Conservation (phyloP, 2,888 invertebrate genomes). For the Bellardia pandia region DNA sequence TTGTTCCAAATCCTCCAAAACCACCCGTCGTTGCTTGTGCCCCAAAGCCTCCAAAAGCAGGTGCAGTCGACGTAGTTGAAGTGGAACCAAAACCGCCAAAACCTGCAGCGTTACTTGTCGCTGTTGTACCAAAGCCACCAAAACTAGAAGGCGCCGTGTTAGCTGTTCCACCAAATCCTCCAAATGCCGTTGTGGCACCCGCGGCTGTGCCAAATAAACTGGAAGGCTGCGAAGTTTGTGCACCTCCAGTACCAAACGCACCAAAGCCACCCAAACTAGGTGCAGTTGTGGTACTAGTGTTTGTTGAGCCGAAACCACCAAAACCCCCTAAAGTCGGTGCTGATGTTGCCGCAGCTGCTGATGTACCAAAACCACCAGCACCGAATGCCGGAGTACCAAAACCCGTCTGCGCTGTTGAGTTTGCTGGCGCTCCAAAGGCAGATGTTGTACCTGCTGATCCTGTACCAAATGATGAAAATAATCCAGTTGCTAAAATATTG, state of each 20-base stretch:
- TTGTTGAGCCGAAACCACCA: slow-evolving; percentile 75
- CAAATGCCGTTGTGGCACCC: slow-evolving; percentile 73
- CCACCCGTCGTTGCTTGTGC: slow-evolving; percentile 82
- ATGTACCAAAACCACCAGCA: slow-evolving; percentile 77
- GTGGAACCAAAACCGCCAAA: slow-evolving; percentile 84
- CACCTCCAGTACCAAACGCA: slow-evolving; percentile 71
- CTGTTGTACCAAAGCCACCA: slow-evolving; percentile 83
- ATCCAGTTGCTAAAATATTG: slow-evolving; percentile 77
- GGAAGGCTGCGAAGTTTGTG: slow-evolving; percentile 74
- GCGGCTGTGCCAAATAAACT: slow-evolving; percentile 81
- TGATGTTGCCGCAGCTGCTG: slow-evolving; percentile 74
- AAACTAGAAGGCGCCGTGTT: slow-evolving; percentile 84
- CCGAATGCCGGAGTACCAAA: slow-evolving; percentile 76
- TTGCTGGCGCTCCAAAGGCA: slow-evolving; percentile 74
- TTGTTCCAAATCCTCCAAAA: slow-evolving; percentile 84
- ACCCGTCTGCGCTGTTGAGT: slow-evolving; percentile 46
- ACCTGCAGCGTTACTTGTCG: slow-evolving; percentile 75
- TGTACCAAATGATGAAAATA: slow-evolving; percentile 78
- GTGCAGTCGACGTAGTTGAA: slow-evolving; percentile 82
- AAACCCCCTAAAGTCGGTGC: slow-evolving; percentile 80
- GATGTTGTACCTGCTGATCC: slow-evolving; percentile 69
- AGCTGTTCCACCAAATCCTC: slow-evolving; percentile 81
- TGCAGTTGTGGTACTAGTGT: slow-evolving; percentile 71
- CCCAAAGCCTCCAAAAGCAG: slow-evolving; percentile 84
- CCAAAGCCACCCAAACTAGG: slow-evolving; percentile 83